Evolutionary conservation across 2,888 invertebrate genomes (phyloP), one percentile per base, ranked within the genome.

Genomic region (Leptinotarsa tumamoca): DNA sequence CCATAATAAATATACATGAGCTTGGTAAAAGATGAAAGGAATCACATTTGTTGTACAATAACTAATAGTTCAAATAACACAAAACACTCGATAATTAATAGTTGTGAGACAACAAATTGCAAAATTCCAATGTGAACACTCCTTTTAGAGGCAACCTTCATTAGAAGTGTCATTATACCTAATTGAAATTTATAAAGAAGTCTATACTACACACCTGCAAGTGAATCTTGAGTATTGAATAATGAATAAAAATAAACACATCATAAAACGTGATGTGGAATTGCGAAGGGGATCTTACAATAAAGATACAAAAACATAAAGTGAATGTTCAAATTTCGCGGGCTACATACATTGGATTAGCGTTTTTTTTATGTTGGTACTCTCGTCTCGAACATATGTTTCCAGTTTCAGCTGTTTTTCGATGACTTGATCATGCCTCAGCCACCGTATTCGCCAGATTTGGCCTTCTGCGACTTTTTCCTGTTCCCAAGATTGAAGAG

Each of bases 91-190:
- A 67, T 69, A 74, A 74, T 74, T 74, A 74, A 70, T 67, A 51
- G 70, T 74, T 69, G 56, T 58, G 52, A 33, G 51, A 71, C 74
- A 70, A 74, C 54, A 49, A 74, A 74, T 74, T 74, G 74, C 71
- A 67, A 74, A 74, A 74, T 74, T 74, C 74, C 63, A 54, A 21
- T 50, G 54, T 54, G 75, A 23, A 58, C 75, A 75, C 75, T 69
- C 75, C 75, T 75, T 43, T 72, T 70, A 69, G 66, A 75, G 69
- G 75, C 71, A 75, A 75, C 75, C 72, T 74, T 71, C 58, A 67
- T 71, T n/a, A 58, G 58, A 74, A 74, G 58, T 71, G 71, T 74
- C 71, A 71, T 71, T 71, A 74, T 52, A 67, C 23, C 33, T 69
- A 23, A 73, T 74, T 71, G 58, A 67, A 70, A 73, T 70, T 73